Evolutionary conservation across 2,113 vertebrate species (phyloP).

Genomic region (Lepisosteus oculatus): DNA sequence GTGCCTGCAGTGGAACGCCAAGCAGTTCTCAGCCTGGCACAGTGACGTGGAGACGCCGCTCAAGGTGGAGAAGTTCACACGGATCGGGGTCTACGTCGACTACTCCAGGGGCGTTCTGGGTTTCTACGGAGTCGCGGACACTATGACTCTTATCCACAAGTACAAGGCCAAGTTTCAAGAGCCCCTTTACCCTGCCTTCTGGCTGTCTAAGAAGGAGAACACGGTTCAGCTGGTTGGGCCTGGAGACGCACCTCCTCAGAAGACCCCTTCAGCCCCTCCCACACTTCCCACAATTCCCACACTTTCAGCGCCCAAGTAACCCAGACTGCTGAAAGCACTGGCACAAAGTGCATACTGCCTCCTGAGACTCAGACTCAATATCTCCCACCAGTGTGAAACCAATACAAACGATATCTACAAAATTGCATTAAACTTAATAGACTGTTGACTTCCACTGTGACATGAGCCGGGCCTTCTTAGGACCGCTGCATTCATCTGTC

Average conservation of each 20-base stretch:
- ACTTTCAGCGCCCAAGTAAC: neutral
- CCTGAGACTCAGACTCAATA: neutral
- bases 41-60: slow-evolving; percentile 54
- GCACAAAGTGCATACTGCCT: neutral
- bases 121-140: slow-evolving; percentile 57
- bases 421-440: too few relatives aligned
- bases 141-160: slow-evolving; percentile 58
- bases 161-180: slow-evolving; percentile 68
- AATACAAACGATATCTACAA: neutral
- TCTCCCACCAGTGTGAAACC: neutral
- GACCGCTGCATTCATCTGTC: too few relatives aligned
- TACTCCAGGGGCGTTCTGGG: slow-evolving; percentile 54
- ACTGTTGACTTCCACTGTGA: too few relatives aligned
- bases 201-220: slow-evolving; percentile 79
- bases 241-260: slow-evolving; percentile 40
- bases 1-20: slow-evolving; percentile 62
- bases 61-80: slow-evolving; percentile 47
- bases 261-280: slow-evolving; percentile 47
- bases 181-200: slow-evolving; percentile 68
- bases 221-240: slow-evolving; percentile 52
- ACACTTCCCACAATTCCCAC: slow-evolving; percentile 28
- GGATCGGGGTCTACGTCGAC: slow-evolving; percentile 61
- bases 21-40: slow-evolving; percentile 66
- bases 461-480: too few relatives aligned
- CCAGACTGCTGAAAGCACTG: neutral